Base-by-base conservation (phyloP, 2,888 invertebrate genomes). In the Linyphia triangularis region DNA sequence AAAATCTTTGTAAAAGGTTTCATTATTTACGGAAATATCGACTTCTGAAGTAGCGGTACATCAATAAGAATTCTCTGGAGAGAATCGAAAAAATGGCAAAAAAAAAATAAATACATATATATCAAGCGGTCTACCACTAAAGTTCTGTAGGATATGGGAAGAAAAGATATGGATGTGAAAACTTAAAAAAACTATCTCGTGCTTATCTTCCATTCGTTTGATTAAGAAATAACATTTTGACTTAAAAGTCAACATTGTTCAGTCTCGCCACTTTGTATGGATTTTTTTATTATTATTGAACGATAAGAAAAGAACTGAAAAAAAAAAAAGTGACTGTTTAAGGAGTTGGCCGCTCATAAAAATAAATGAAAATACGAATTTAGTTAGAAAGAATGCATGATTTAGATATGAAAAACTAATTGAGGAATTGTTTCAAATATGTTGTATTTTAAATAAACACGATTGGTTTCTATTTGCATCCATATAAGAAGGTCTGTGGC, bases 1-100 rank as follows among this genome's bases (percentile, higher is more conserved):
- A 77, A 77, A 77, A 77, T 61, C 63, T 63, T 37, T 77, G 77
- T 77, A 63, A 77, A 43, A 73, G 37, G 40, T 24, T 77, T 61
- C 37, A 63, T 63, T 77, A 77, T 77, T 77, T 63, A 61, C 40
- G 40, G 33, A 51, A 40, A 63, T 37, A 77, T 77, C 63, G 63
- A 63, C 77, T 40, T 37, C 77, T 77, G 37, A 33, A 77, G 63
- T 59, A 63, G 61, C 77, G 26, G 24, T 63, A 26, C 63, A 40
- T 63, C 77, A 63, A 77, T 77, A 37, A 37, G 22, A 40, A 37
- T 63, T 63, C 77, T n/a, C 19, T 13, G 51, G 72, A 22, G 30
- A 63, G 63, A 72, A 72, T 10, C 37, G 10, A 10, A 40, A 22
- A 75, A 33, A 24, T 26, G 59, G 67, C 33, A 33, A 67, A 10